phyloP scores from a whole-genome alignment of 2,113 vertebrate species.

The Struthio camelus region DNA sequence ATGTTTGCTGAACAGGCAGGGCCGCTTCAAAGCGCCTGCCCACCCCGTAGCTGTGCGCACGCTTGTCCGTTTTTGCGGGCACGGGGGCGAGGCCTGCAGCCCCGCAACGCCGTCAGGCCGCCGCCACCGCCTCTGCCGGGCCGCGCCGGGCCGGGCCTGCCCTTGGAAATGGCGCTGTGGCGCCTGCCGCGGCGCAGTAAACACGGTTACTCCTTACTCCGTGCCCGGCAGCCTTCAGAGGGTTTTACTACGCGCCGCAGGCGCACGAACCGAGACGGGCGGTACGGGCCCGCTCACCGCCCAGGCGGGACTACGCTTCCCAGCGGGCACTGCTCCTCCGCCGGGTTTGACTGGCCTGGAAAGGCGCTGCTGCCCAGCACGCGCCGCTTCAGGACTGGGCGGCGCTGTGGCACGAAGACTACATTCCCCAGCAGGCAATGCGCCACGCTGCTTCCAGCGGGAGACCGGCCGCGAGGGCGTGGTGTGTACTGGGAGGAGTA shows the following conservation, averaged over 20 bases:
- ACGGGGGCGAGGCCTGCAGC: background rate
- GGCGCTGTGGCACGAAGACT: background rate
- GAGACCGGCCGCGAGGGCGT: background rate
- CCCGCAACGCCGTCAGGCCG: no score
- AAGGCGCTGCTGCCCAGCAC: background rate
- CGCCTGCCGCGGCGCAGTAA: no score
- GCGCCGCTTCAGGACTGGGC: no score
- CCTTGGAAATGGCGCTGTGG: background rate
- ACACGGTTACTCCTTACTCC: no score
- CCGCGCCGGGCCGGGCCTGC: no score
- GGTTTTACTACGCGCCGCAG: no score
- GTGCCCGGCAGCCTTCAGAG: no score
- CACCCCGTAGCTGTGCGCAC: no score
- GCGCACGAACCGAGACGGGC: no score
- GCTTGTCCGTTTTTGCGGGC: no score
- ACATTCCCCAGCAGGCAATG: conserved; percentile 29
- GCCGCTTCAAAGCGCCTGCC: background rate
- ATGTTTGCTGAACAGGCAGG: background rate
- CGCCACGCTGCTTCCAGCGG: accelerated
- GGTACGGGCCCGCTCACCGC: background rate
- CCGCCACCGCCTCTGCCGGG: no score
- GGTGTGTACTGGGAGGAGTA: conserved; percentile 41
- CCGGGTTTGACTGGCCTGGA: background rate
- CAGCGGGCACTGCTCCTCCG: background rate
- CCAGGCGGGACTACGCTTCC: background rate